These are phyloP conservation scores for Cephus pygmeus DNA, from an alignment of 2,888 invertebrate species.

Conservation along the genomic window DNA sequence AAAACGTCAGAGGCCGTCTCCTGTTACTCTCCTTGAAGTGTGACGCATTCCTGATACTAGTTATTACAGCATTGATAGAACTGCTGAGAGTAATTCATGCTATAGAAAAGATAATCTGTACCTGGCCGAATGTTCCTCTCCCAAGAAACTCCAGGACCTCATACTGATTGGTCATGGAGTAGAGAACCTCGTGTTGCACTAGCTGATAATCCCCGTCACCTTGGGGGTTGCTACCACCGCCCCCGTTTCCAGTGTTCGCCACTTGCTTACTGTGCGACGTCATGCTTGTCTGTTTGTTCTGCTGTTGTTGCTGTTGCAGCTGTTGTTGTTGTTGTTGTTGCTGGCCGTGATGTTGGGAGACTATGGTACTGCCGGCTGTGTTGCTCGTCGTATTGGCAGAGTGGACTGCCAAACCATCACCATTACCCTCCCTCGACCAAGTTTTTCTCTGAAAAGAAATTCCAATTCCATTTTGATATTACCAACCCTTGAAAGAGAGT, in stretches of 20 bases:
- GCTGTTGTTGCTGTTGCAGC: slow-evolving; percentile 66
- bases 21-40: not conserved
- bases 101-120: slow-evolving; percentile 31
- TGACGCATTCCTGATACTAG: not conserved
- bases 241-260: slow-evolving; percentile 78
- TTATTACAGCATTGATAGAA: not conserved
- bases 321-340: slow-evolving; percentile 62
- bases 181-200: slow-evolving; percentile 97
- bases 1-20: not conserved
- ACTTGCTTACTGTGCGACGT: slow-evolving; percentile 85
- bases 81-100: not conserved
- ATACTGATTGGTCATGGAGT: slow-evolving; percentile 95
- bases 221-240: slow-evolving; percentile 70
- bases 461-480: not conserved
- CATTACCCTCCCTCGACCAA: slow-evolving; percentile 74
- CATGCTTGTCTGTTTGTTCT: slow-evolving; percentile 73
- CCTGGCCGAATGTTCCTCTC: slow-evolving; percentile 96
- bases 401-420: slow-evolving; percentile 68
- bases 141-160: slow-evolving; percentile 99
- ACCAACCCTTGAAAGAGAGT: not conserved
- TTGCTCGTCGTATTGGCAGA: slow-evolving; percentile 61
- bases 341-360: slow-evolving; percentile 59
- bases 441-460: slow-evolving; percentile 70
- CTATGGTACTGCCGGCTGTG: slow-evolving; percentile 67
- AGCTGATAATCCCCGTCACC: slow-evolving; percentile 97